phyloP scores from a whole-genome alignment of 2,888 invertebrate species.

The Leptopterna dolabrata region DNA sequence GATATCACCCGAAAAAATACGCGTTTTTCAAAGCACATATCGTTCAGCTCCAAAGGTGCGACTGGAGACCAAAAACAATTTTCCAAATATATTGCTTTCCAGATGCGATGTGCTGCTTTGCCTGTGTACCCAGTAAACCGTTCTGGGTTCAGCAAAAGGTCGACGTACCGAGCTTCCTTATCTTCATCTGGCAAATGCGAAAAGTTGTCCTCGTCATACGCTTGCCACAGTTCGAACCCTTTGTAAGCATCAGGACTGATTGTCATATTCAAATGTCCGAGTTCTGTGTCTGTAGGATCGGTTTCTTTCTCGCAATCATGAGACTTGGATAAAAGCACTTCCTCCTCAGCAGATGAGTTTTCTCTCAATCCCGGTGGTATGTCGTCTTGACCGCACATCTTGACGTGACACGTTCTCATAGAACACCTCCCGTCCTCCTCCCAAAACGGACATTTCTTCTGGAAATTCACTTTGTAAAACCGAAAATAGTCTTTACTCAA shows the following conservation, averaged over 20 bases:
- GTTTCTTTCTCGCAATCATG: slow-evolving; percentile 62
- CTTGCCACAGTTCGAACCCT: slow-evolving; percentile 92
- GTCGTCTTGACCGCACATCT: slow-evolving; percentile 82
- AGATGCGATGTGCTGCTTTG: slow-evolving; percentile 91
- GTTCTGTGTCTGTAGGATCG: slow-evolving; percentile 60
- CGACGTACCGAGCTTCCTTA: slow-evolving; percentile 90
- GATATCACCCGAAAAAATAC: slow-evolving; percentile 96
- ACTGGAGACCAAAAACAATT: slow-evolving; percentile 87
- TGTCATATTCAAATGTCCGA: slow-evolving; percentile 64
- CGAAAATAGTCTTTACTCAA: slow-evolving; percentile 93
- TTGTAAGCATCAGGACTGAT: slow-evolving; percentile 71
- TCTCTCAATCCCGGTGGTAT: slow-evolving; percentile 85
- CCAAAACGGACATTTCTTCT: slow-evolving; percentile 93
- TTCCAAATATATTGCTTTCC: slow-evolving; percentile 97
- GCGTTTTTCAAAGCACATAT: slow-evolving; percentile 89
- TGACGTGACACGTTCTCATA: slow-evolving; percentile 90
- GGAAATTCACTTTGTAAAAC: slow-evolving; percentile 82
- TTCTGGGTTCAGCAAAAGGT: slow-evolving; percentile 95
- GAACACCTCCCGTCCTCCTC: slow-evolving; percentile 91
- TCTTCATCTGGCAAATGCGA: slow-evolving; percentile 88
- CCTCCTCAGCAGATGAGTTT: slow-evolving; percentile 57
- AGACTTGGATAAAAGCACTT: slow-evolving; percentile 59
- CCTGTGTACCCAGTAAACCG: slow-evolving; percentile 97
- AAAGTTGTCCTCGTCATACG: slow-evolving; percentile 94
- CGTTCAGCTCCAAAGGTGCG: neutral